Evolutionary conservation across 1,140 invertebrate species (phyloP).

Genomic region (Drosophila ananassae): DNA sequence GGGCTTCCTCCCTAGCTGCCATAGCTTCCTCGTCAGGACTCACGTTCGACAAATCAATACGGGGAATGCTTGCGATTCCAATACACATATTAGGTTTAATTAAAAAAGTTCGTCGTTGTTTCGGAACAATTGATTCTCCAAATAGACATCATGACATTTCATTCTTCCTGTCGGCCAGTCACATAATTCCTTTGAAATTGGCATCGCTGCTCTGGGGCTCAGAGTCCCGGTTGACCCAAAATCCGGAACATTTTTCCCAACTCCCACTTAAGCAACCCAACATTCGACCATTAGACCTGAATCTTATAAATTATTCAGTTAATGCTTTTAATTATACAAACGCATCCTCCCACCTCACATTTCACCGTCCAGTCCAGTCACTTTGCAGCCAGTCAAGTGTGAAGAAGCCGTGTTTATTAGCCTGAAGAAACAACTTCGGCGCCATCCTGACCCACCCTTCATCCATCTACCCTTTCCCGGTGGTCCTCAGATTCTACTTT

Average conservation of each 20-base stretch:
- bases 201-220: constrained; percentile 29
- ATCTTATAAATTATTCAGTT: constrained; percentile 73
- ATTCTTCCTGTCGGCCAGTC: constrained; percentile 63
- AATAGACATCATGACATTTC: constrained; percentile 65
- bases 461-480: background rate
- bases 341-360: background rate
- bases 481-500: constrained; percentile 56
- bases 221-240: constrained; percentile 18
- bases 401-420: constrained; percentile 74
- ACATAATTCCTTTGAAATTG: constrained; percentile 45
- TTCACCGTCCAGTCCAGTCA: constrained; percentile 14
- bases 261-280: constrained; percentile 17
- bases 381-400: constrained; percentile 69
- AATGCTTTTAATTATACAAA: constrained; percentile 75
- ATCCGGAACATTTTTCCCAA: constrained; percentile 33
- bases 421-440: constrained; percentile 54
- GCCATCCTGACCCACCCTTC: constrained; percentile 3
- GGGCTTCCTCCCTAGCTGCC: background rate
- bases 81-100: constrained; percentile 68
- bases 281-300: background rate
- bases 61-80: constrained; percentile 31
- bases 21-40: constrained; percentile 28
- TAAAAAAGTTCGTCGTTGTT: constrained; percentile 70
- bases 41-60: constrained; percentile 70
- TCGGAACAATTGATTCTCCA: constrained; percentile 64